Evolutionary conservation across 2,888 invertebrate species (phyloP).

Genomic region (Microplitis manilae): DNA sequence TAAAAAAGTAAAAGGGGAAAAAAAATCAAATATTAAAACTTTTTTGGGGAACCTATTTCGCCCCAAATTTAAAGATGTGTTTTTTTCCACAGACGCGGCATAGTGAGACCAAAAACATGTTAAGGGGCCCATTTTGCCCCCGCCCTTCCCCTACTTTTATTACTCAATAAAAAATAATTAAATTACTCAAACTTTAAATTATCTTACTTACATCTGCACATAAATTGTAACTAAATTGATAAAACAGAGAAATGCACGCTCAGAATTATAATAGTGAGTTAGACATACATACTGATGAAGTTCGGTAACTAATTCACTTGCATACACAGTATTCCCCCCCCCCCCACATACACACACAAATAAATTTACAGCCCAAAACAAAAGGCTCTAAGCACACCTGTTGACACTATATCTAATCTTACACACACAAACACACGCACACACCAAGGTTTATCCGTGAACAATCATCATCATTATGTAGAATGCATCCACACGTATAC

Average conservation of each 20-base stretch:
- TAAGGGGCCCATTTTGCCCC: too few species aligned
- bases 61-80: too few species aligned
- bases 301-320: background rate
- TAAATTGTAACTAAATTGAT: background rate
- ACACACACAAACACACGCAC: background rate
- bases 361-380: background rate
- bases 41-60: too few species aligned
- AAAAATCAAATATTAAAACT: too few species aligned
- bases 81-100: too few species aligned
- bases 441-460: background rate
- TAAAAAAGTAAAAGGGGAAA: too few species aligned
- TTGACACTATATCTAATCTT: constrained; percentile 4
- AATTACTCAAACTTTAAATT: background rate
- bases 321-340: background rate
- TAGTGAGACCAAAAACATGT: too few species aligned
- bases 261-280: background rate
- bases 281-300: background rate
- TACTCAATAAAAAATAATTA: too few species aligned
- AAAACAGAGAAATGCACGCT: background rate
- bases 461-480: constrained; percentile 2
- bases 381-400: constrained; percentile 3
- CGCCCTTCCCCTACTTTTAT: too few species aligned
- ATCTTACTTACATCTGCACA: background rate
- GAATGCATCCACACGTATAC: background rate
- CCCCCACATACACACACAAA: background rate